These are phyloP conservation scores for Argopecten irradians DNA, from an alignment of 1,140 invertebrate species.

Conservation along the genomic window DNA sequence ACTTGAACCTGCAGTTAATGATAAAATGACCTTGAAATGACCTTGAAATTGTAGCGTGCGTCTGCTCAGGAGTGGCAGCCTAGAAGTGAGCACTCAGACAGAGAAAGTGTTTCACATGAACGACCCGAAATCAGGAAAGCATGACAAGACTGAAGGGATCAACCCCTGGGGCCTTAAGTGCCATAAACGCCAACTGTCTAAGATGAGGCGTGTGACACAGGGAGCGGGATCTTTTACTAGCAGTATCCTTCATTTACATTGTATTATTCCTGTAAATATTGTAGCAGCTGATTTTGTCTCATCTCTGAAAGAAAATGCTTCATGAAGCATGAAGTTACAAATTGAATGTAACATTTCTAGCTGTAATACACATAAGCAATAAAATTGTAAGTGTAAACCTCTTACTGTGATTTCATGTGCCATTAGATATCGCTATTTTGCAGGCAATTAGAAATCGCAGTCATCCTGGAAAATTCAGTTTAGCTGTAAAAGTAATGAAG, in stretches of 20 bases:
- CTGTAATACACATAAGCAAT: too few species aligned
- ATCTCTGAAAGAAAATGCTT: too few species aligned
- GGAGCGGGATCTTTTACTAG: not conserved
- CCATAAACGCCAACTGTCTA: conserved; percentile 78
- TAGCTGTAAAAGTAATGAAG: too few species aligned
- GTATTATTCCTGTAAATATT: too few species aligned
- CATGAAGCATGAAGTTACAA: too few species aligned
- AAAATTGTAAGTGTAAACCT: too few species aligned
- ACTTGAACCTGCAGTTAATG: not conserved
- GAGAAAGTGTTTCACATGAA: conserved; percentile 69
- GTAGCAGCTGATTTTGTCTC: too few species aligned
- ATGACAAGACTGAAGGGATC: conserved; percentile 59
- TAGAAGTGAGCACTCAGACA: conserved; percentile 75
- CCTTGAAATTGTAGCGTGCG: conserved; percentile 52
- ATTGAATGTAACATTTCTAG: too few species aligned
- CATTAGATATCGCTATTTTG: too few species aligned
- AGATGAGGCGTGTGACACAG: conserved; percentile 82
- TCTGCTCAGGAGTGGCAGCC: conserved; percentile 64
- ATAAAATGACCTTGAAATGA: not conserved
- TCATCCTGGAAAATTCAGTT: too few species aligned
- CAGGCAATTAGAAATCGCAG: too few species aligned
- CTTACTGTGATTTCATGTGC: too few species aligned
- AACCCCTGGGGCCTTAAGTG: conserved; percentile 82
- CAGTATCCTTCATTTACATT: not conserved
- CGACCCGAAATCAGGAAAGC: conserved; percentile 57